These are phyloP conservation scores for Drosophila subquinaria DNA, from an alignment of 2,888 invertebrate species.

Conservation along the genomic window DNA sequence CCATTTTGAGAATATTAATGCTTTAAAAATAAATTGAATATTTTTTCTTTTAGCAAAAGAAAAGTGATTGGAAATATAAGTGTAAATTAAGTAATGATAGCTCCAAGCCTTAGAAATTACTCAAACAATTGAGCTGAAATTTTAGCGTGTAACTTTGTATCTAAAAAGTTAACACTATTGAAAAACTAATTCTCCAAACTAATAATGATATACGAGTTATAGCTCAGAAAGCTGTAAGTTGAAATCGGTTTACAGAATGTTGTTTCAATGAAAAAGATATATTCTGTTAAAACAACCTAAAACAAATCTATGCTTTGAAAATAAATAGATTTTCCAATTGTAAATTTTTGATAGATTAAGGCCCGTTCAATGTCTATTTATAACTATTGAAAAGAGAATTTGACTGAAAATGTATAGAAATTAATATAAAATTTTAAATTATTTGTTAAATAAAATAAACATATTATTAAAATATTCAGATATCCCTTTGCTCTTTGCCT, in stretches of 20 bases:
- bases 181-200: background rate
- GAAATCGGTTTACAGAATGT: too few species aligned
- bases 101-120: background rate
- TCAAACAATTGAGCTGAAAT: background rate
- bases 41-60: background rate
- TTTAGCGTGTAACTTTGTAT: background rate
- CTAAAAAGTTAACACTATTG: too few species aligned
- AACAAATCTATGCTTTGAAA: background rate
- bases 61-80: background rate
- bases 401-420: too few species aligned
- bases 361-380: too few species aligned
- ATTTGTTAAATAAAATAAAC: too few species aligned
- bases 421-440: too few species aligned
- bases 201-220: background rate
- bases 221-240: too few species aligned
- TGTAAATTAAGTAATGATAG: background rate
- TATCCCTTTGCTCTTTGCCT: background rate
- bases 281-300: too few species aligned
- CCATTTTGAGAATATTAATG: background rate
- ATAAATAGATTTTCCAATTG: too few species aligned
- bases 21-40: background rate
- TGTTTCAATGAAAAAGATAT: background rate
- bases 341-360: too few species aligned
- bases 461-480: background rate
- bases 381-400: too few species aligned